Percentiles rank a stretch among this genome's conserved stretches.
Conservation (phyloP, 1,140 invertebrate genomes). For the Drosophila trapezifrons region DNA sequence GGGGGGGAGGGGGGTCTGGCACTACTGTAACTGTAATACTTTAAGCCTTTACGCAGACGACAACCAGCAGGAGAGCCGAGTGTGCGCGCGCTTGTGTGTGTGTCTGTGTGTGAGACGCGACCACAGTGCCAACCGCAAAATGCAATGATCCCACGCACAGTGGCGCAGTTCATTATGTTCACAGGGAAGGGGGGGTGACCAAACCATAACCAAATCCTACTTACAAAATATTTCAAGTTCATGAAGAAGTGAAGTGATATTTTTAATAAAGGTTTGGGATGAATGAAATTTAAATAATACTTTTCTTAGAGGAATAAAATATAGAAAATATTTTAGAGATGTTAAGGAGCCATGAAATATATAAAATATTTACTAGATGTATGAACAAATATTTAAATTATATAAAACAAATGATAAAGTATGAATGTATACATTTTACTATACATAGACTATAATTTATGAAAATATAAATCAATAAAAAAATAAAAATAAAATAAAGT, state of each 20-base stretch:
- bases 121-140: slow-evolving; percentile 75
- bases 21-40: slow-evolving; percentile 79
- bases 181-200: neutral
- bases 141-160: slow-evolving; percentile 63
- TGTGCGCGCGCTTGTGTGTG: neutral
- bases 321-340: too few relatives aligned
- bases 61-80: slow-evolving; percentile 56
- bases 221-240: neutral
- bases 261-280: neutral
- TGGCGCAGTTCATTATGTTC: slow-evolving; percentile 16
- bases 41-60: slow-evolving; percentile 79
- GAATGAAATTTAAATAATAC: neutral
- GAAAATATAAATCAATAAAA: too few relatives aligned
- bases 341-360: too few relatives aligned
- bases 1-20: neutral
- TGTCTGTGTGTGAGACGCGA: slow-evolving; percentile 28
- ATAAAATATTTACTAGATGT: too few relatives aligned
- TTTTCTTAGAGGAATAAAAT: too few relatives aligned
- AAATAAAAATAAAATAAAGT: too few relatives aligned
- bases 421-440: too few relatives aligned
- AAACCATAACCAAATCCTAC: neutral
- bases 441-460: too few relatives aligned
- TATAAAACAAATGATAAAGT: neutral
- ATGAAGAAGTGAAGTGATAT: neutral
- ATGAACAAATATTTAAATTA: too few relatives aligned